Percentiles rank a stretch among this genome's conserved stretches.
These are phyloP conservation scores for Orchesellides sinensis DNA, from an alignment of 2,888 invertebrate species.

Conservation along the genomic window DNA sequence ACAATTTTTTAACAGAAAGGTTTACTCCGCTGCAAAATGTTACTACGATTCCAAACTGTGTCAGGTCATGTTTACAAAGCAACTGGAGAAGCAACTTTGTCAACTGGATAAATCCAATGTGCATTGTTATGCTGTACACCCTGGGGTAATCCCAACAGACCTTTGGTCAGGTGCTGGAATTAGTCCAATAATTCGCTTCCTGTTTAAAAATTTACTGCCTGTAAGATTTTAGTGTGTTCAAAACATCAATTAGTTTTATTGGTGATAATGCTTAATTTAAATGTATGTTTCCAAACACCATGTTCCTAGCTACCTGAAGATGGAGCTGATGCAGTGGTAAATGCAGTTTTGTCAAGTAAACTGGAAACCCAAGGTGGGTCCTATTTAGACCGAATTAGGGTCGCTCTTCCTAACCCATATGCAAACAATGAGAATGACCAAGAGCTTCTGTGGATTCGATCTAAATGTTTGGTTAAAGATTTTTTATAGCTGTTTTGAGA, in stretches of 20 bases:
- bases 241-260: neutral
- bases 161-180: constrained; percentile 19
- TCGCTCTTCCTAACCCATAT: constrained; percentile 78
- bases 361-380: constrained; percentile 87
- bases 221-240: neutral
- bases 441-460: constrained; percentile 42
- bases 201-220: constrained; percentile 13
- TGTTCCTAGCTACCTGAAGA: constrained; percentile 83
- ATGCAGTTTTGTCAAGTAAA: constrained; percentile 85
- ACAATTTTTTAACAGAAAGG: constrained; percentile 14
- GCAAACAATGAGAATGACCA: constrained; percentile 48
- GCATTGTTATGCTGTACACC: constrained; percentile 86
- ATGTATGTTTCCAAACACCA: neutral
- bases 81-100: constrained; percentile 81
- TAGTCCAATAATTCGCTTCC: neutral
- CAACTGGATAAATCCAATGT: constrained; percentile 80
- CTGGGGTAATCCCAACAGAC: constrained; percentile 85
- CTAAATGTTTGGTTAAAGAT: constrained; percentile 14
- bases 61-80: constrained; percentile 83
- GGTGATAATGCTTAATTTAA: neutral
- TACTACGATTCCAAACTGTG: constrained; percentile 92
- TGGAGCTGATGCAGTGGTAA: constrained; percentile 87
- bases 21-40: constrained; percentile 77
- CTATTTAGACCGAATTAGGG: constrained; percentile 84
- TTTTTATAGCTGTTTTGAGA: too few relatives aligned